Base-by-base conservation (phyloP, 2,888 invertebrate species). In the Cephus spinipes region DNA sequence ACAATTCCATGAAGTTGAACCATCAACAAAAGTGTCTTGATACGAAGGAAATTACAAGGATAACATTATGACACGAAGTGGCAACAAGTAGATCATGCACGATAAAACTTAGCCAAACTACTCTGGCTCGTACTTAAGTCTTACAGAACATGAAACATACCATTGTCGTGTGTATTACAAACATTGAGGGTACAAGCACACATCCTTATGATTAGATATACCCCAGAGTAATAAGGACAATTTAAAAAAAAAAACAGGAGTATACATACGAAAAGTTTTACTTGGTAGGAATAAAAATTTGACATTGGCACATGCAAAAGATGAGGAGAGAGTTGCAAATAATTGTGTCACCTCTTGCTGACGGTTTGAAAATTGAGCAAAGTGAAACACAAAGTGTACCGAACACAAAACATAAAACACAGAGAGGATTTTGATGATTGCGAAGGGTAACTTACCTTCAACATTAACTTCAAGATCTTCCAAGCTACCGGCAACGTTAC, bases 401-500 rank as follows among this genome's bases (percentile, higher is more conserved):
- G 33, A n/a, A 69, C 32, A 40, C 30, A 31, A 40, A 76, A 76
- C 71, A 32, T 71, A 11, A 30, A 30, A 71, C 71, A 71, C 15
- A 71, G 9, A 71, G 15, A 23, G 23, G 55, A 55, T 55, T 23
- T 2, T 23, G 55, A 55, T 55, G 55, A 6, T 9, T 23, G 6
- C 55, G 15, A 55, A 23, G 55, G 9, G 9, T 23, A 1, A 55
- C 94, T 94, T 94, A 98, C 98, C 98, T 96, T 98, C 98, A 92
- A 98, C 98, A 93, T 97, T 97, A 90, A 98, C 97, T 94, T 98
- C 98, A 87, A 98, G 96, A 92, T 98, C 98, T 91, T 98, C 97
- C 86, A 98, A 94, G 89, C 97, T 95, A 87, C 97, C 96, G 82
- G 96, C 95, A 92, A 96, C 96, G 92, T 96, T 96, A 88, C 91